Percentiles rank a stretch among this genome's conserved stretches.
phyloP scores from a whole-genome alignment of 1,140 invertebrate species.

The Scaptomyza pallida region DNA sequence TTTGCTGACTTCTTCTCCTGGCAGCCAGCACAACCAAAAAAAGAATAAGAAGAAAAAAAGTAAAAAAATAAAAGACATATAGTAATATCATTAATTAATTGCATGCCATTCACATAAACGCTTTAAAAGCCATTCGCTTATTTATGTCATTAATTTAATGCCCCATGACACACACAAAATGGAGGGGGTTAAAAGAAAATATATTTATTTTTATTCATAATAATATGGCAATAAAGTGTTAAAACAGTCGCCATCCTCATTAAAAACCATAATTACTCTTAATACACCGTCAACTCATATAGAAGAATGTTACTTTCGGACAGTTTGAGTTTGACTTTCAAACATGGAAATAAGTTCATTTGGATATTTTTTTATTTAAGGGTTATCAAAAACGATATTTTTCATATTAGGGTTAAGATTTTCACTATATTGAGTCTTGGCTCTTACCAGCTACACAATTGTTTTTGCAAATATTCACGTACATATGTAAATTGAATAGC shows the following conservation, averaged over 20 bases:
- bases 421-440: too few relatives aligned
- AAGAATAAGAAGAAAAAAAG: conserved; percentile 6
- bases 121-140: conserved; percentile 51
- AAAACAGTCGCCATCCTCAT: conserved; percentile 13
- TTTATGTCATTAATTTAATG: conserved; percentile 42
- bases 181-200: not conserved
- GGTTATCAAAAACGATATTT: too few relatives aligned
- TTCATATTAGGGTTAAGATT: too few relatives aligned
- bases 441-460: too few relatives aligned
- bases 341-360: not conserved
- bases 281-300: not conserved
- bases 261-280: not conserved
- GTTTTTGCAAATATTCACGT: too few relatives aligned
- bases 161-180: not conserved
- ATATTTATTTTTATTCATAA: not conserved
- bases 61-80: conserved; percentile 12
- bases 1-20: not conserved
- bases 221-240: conserved; percentile 17
- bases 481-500: too few relatives aligned
- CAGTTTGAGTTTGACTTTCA: not conserved
- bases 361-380: too few relatives aligned
- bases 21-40: not conserved
- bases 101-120: conserved; percentile 46
- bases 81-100: conserved; percentile 56
- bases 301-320: not conserved